Conservation (phyloP, 2,888 invertebrate genomes). For the Catocala fraxini region DNA sequence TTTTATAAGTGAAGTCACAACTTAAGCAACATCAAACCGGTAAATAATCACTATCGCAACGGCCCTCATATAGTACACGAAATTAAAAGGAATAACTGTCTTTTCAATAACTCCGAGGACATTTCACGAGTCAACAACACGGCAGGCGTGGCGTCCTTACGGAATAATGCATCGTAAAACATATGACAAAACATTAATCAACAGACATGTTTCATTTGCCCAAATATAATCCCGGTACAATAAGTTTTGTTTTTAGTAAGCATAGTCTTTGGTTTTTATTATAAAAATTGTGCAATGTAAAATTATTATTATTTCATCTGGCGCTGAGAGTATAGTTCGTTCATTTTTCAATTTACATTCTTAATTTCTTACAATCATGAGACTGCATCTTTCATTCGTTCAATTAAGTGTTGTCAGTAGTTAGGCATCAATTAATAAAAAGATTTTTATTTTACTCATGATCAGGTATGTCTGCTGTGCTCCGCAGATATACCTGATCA, state of each 20-base stretch:
- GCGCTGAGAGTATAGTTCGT: conserved; percentile 2
- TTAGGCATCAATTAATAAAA: too few species aligned
- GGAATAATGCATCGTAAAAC: conserved; percentile 22
- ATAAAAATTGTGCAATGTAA: conserved; percentile 11
- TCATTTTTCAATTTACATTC: conserved; percentile 22
- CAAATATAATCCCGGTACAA: conserved; percentile 16
- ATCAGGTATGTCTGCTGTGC: too few species aligned
- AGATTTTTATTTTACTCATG: too few species aligned
- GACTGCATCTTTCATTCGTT: neutral
- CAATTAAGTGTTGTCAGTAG: neutral
- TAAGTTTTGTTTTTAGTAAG: conserved; percentile 7
- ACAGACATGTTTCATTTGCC: conserved; percentile 7
- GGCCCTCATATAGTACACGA: conserved; percentile 8
- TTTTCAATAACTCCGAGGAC: conserved; percentile 3
- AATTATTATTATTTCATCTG: conserved; percentile 6
- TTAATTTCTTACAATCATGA: neutral
- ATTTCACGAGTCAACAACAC: conserved; percentile 32
- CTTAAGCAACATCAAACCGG: conserved; percentile 24
- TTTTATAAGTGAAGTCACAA: conserved; percentile 40
- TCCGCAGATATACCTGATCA: too few species aligned
- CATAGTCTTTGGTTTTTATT: conserved; percentile 26
- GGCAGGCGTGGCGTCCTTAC: conserved; percentile 51
- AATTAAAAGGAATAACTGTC: conserved; percentile 19
- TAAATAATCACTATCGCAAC: conserved; percentile 36
- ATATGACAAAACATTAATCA: conserved; percentile 4